Conservation (phyloP, 2,797 vertebrate species). For the Liasis olivaceus region DNA sequence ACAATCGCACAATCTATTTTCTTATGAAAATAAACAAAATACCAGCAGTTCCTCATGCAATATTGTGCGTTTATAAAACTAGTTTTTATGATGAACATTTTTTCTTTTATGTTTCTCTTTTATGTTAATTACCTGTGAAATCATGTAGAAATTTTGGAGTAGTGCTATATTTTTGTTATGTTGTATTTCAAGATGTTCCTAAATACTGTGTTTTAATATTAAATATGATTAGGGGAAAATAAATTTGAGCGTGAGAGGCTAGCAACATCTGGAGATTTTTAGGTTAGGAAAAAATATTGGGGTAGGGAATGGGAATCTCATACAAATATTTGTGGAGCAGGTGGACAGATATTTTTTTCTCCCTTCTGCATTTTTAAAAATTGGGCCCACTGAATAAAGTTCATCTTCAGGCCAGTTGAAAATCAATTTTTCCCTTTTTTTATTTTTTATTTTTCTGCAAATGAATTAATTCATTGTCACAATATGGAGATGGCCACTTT, state of each 20-base stretch:
- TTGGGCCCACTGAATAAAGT: neutral
- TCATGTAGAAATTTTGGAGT: conserved; percentile 77
- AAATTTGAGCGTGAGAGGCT: neutral
- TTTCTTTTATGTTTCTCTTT: conserved; percentile 60
- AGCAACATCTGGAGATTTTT: neutral
- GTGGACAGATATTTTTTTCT: neutral
- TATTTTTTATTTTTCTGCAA: neutral
- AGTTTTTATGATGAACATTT: conserved; percentile 86
- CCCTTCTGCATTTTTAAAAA: neutral
- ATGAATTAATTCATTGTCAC: neutral
- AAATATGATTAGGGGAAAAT: conserved; percentile 31
- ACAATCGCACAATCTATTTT: conserved; percentile 99
- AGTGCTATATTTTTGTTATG: conserved; percentile 72
- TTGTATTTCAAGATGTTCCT: conserved; percentile 70
- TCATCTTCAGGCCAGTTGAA: neutral
- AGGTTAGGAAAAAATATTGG: neutral
- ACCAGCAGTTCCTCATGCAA: conserved; percentile 95
- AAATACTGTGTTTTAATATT: conserved; percentile 70
- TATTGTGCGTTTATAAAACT: conserved; percentile 93
- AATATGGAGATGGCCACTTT: neutral
- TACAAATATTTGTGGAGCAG: neutral
- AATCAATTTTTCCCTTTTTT: neutral
- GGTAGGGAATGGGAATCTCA: neutral
- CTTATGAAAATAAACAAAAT: conserved; percentile 83
- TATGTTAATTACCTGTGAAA: conserved; percentile 77